Percentiles rank a stretch among this genome's conserved stretches.
Evolutionary conservation across 2,113 vertebrate genomes (phyloP).

Genomic region (Lophura nycthemera): DNA sequence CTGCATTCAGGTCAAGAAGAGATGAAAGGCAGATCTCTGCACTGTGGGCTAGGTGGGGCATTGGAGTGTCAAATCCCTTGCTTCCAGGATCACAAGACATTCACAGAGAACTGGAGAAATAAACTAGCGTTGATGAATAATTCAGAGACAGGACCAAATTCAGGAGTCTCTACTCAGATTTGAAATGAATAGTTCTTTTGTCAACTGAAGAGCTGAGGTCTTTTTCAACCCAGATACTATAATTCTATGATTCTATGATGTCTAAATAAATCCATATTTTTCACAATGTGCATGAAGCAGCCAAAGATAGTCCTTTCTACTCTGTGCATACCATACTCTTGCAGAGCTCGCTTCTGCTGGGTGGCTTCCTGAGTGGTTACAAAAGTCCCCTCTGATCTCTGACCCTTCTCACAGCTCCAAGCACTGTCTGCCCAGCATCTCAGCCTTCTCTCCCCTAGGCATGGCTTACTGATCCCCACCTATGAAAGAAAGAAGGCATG

Average conservation of each 20-base stretch:
- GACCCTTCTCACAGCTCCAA: background rate
- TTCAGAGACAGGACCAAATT: background rate
- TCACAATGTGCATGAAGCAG: rapidly evolving
- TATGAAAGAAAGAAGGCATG: background rate
- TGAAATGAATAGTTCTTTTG: background rate
- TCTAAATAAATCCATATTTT: background rate
- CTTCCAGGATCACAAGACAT: background rate
- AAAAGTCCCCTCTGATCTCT: background rate
- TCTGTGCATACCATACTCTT: background rate
- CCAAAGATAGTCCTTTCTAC: background rate
- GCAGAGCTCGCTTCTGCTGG: background rate
- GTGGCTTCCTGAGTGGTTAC: background rate
- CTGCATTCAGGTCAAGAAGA: background rate
- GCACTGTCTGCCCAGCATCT: background rate
- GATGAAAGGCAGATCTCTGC: background rate
- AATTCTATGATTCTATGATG: background rate
- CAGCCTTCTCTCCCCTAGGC: background rate
- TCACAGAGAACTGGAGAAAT: background rate
- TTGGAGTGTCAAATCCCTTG: background rate
- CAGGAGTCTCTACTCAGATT: background rate
- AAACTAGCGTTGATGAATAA: constrained; percentile 25
- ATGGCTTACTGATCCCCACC: background rate
- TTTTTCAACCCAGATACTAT: no score
- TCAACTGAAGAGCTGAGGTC: background rate
- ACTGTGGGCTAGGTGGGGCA: background rate